Conservation (phyloP, 2,888 invertebrate species). For the Cheilosia scutellata region DNA sequence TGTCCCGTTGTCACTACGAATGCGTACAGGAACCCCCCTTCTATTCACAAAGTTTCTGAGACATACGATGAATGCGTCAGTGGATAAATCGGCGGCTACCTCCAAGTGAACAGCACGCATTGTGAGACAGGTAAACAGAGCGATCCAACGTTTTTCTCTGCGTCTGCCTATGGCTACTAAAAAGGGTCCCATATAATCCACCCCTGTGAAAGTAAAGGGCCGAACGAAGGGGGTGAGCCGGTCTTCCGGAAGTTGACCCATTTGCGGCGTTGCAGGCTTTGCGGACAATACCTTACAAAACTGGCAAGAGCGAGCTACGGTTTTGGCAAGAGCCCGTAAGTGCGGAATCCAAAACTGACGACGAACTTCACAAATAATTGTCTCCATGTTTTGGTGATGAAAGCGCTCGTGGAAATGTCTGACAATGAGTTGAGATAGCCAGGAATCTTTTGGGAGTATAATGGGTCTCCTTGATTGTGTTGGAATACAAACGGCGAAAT, state of each 20-base stretch:
- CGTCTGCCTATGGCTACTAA: not conserved
- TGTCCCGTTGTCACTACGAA: constrained; percentile 2
- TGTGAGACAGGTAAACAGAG: constrained; percentile 11
- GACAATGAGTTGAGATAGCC: not conserved
- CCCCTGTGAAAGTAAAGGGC: constrained; percentile 1
- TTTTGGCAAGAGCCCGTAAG: not conserved
- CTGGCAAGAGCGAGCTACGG: not conserved
- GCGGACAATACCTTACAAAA: not conserved
- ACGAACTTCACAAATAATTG: not conserved
- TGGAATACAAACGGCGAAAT: not conserved
- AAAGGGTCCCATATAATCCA: constrained; percentile 16
- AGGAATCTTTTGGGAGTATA: not conserved
- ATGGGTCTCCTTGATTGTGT: not conserved
- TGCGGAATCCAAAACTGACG: too few species aligned
- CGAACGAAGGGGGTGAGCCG: too few species aligned
- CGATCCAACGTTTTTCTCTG: constrained; percentile 18
- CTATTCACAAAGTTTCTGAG: constrained; percentile 4
- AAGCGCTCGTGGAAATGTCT: not conserved
- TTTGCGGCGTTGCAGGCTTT: constrained; percentile 35
- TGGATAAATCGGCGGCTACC: not conserved
- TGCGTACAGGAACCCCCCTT: not conserved
- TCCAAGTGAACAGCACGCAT: constrained; percentile 7
- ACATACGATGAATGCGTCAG: not conserved
- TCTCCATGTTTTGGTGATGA: not conserved
- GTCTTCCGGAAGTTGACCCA: constrained; percentile 26